A percentile compares a stretch with the other conserved stretches of the same genome.
Evolutionary conservation across 1,140 invertebrate genomes (phyloP).

Genomic region (Prorops nasuta): DNA sequence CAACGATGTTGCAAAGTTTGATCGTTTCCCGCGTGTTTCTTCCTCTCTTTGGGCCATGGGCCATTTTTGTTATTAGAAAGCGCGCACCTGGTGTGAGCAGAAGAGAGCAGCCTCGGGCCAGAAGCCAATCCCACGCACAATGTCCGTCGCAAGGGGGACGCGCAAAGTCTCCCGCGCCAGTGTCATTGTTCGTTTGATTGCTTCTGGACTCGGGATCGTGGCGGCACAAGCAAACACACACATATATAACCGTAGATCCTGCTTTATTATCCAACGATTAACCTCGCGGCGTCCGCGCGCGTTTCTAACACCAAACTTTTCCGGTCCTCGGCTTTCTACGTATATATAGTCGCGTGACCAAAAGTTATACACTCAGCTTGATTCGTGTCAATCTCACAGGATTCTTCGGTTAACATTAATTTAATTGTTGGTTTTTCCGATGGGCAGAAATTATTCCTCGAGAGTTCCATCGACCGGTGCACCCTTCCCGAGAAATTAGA

Average conservation of each 20-base stretch:
- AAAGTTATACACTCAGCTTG: background rate
- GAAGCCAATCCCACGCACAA: slow-evolving; percentile 33
- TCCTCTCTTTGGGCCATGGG: slow-evolving; percentile 2
- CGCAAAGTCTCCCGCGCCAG: slow-evolving; percentile 22
- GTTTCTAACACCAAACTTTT: background rate
- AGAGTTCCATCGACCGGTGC: no score
- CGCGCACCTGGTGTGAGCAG: slow-evolving; percentile 14
- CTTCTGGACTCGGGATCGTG: slow-evolving; percentile 17
- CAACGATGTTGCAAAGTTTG: no score
- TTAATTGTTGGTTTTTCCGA: no score
- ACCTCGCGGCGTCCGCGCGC: background rate
- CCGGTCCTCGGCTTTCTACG: background rate
- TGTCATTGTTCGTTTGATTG: slow-evolving; percentile 40
- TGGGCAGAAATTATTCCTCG: no score
- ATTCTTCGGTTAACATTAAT: no score
- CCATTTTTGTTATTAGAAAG: no score
- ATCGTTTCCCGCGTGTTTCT: no score
- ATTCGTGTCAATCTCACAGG: no score
- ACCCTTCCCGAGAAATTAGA: no score
- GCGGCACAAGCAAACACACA: background rate
- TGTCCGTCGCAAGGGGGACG: slow-evolving; percentile 21
- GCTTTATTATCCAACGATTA: no score
- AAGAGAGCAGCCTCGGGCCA: background rate
- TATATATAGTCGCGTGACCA: background rate
- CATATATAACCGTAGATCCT: background rate